phyloP scores from a whole-genome alignment of 1,140 invertebrate species.

The Solen grandis region DNA sequence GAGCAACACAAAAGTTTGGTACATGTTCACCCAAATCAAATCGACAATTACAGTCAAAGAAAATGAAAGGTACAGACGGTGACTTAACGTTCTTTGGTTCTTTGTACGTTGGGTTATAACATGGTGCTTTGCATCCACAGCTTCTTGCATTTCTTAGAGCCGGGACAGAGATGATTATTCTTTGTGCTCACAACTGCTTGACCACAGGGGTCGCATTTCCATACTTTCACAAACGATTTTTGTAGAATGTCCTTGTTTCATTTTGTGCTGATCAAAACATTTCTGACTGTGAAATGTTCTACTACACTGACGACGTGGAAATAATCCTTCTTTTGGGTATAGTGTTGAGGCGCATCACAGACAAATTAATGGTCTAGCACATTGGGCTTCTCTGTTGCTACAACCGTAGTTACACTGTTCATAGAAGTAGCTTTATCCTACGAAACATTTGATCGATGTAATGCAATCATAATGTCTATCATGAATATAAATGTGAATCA shows the following conservation, averaged over 20 bases:
- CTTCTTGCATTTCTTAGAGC: neutral
- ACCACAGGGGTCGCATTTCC: neutral
- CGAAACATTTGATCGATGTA: neutral
- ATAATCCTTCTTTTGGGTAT: neutral
- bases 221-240: neutral
- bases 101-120: neutral
- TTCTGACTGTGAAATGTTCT: neutral
- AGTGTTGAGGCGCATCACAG: neutral
- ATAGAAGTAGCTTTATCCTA: neutral
- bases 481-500: neutral
- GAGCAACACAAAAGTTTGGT: slow-evolving; percentile 2
- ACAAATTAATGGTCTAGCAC: neutral
- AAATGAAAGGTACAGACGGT: neutral
- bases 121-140: neutral
- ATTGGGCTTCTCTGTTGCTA: neutral
- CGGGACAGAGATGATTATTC: neutral
- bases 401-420: neutral
- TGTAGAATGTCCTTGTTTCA: neutral
- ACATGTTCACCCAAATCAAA: slow-evolving; percentile 7
- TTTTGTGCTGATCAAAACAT: slow-evolving; percentile 1
- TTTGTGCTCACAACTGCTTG: neutral
- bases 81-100: neutral
- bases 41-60: slow-evolving; percentile 11
- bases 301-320: neutral
- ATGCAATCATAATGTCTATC: neutral